Evolutionary conservation across 2,888 invertebrate genomes (phyloP).

Genomic region (Dioctria linearis): DNA sequence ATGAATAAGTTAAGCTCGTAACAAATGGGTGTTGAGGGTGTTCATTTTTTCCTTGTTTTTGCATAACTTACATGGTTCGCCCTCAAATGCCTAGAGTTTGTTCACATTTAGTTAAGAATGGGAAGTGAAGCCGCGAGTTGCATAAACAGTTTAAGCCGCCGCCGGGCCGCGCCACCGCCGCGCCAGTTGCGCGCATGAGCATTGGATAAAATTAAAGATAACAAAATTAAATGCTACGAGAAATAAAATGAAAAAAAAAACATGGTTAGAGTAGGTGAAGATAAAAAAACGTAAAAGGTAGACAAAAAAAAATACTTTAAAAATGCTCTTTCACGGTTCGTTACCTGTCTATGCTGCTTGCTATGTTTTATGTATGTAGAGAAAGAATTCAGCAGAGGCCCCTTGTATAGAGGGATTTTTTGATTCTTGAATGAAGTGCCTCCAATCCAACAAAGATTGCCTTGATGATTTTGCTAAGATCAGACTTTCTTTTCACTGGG

Average conservation of each 20-base stretch:
- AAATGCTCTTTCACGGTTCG: conserved; percentile 57
- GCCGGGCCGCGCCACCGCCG: too few species aligned
- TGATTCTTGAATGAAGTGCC: not conserved
- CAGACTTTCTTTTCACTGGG: not conserved
- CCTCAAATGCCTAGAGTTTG: conserved; percentile 23
- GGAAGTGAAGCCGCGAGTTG: not conserved
- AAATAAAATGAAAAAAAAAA: conserved; percentile 30
- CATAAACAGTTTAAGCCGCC: conserved; percentile 41
- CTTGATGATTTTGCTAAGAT: too few species aligned
- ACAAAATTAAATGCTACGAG: conserved; percentile 52
- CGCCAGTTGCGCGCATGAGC: conserved; percentile 42
- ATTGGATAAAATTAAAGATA: conserved; percentile 48
- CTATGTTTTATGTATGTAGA: not conserved
- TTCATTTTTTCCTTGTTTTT: conserved; percentile 32
- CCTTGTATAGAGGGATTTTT: not conserved
- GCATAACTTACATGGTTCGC: conserved; percentile 36
- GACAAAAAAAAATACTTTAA: conserved; percentile 36
- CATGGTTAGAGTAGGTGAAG: conserved; percentile 31
- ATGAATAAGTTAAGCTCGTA: conserved; percentile 3
- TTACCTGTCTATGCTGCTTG: conserved; percentile 42
- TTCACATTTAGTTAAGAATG: conserved; percentile 24
- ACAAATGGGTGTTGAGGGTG: conserved; percentile 39
- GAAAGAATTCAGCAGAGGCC: not conserved
- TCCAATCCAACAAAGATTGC: not conserved
- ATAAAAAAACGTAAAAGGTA: not conserved